A percentile compares a stretch with the other conserved stretches of the same genome.
phyloP scores from a whole-genome alignment of 1,140 invertebrate species.

The Formica exsecta region DNA sequence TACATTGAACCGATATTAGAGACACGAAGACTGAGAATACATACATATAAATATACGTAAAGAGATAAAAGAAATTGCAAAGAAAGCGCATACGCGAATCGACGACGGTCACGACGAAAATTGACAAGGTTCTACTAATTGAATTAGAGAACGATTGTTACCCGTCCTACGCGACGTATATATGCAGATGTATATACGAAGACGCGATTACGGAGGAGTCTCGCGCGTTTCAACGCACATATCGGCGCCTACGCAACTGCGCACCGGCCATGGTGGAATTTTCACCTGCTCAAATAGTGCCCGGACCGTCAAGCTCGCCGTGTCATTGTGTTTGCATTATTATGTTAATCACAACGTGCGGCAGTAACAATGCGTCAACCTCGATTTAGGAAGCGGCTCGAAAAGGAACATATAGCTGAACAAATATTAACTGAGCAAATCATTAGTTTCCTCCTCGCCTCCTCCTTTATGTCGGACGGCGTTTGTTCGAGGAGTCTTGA shows the following conservation, averaged over 20 bases:
- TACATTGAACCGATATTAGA: not conserved
- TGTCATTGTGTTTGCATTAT: conserved; percentile 86
- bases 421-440: conserved; percentile 84
- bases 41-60: too few relatives aligned
- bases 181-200: not conserved
- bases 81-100: not conserved
- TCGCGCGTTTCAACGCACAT: conserved; percentile 48
- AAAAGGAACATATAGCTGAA: conserved; percentile 79
- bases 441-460: conserved; percentile 77
- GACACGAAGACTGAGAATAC: not conserved
- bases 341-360: conserved; percentile 85
- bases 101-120: conserved; percentile 64
- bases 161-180: conserved; percentile 40
- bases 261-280: conserved; percentile 77
- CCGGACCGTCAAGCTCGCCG: conserved; percentile 73
- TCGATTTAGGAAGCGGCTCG: conserved; percentile 86
- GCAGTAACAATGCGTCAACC: conserved; percentile 85
- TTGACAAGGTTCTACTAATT: conserved; percentile 82
- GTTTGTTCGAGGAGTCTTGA: conserved; percentile 53
- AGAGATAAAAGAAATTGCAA: conserved; percentile 24
- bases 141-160: conserved; percentile 83
- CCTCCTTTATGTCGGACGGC: conserved; percentile 48
- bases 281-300: conserved; percentile 86
- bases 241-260: conserved; percentile 72
- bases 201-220: not conserved